A percentile compares a stretch with the other conserved stretches of the same genome.
These are phyloP conservation scores for Ophion obscuratus DNA, from an alignment of 2,888 invertebrate species.

Conservation along the genomic window DNA sequence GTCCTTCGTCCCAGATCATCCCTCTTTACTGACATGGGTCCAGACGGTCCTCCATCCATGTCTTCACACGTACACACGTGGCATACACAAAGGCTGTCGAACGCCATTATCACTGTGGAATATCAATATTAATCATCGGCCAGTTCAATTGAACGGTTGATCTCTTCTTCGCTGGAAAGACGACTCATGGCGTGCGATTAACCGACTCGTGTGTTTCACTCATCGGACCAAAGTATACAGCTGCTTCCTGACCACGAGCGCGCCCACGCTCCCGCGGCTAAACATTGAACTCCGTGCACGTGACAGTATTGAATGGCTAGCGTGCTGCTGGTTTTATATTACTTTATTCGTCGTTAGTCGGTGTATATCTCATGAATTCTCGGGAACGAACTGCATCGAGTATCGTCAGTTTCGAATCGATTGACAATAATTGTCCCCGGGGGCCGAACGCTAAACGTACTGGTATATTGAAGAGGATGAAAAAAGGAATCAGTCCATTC, in stretches of 20 bases:
- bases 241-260: constrained; percentile 74
- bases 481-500: not conserved
- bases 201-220: constrained; percentile 73
- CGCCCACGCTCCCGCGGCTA: constrained; percentile 12
- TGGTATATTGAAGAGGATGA: not conserved
- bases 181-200: constrained; percentile 72
- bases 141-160: constrained; percentile 81
- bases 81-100: not conserved
- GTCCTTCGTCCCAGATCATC: not conserved
- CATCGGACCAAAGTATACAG: constrained; percentile 69
- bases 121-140: constrained; percentile 62
- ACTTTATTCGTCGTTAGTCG: constrained; percentile 23
- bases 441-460: constrained; percentile 10
- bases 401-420: constrained; percentile 33
- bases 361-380: constrained; percentile 36
- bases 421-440: constrained; percentile 37
- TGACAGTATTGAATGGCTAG: constrained; percentile 30
- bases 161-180: constrained; percentile 71
- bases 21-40: not conserved
- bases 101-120: constrained; percentile 51
- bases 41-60: constrained; percentile 1
- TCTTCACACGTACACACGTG: not conserved
- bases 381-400: constrained; percentile 20
- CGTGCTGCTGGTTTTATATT: constrained; percentile 40
- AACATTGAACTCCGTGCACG: constrained; percentile 31